These are phyloP conservation scores for Melanargia galathea DNA, from an alignment of 2,888 invertebrate species.

Conservation along the genomic window DNA sequence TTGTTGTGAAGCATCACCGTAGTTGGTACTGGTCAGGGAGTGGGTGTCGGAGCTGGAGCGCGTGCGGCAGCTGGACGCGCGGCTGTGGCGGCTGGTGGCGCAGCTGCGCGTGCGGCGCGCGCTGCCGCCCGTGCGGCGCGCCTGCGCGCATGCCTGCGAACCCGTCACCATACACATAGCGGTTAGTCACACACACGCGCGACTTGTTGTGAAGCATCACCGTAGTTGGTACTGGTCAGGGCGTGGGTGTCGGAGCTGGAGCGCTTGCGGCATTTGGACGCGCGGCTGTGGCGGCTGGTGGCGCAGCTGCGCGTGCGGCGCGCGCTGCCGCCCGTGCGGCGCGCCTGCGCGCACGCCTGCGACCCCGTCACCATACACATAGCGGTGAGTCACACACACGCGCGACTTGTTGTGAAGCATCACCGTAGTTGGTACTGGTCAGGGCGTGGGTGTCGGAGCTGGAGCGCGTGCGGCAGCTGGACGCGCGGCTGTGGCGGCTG, in stretches of 20 bases:
- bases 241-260: constrained; percentile 59
- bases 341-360: constrained; percentile 56
- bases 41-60: no score
- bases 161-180: no score
- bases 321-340: constrained; percentile 52
- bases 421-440: no score
- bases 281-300: constrained; percentile 56
- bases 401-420: no score
- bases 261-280: constrained; percentile 52
- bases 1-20: no score
- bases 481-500: constrained; percentile 56
- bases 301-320: constrained; percentile 54
- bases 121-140: no score
- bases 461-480: constrained; percentile 48
- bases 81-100: no score
- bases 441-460: constrained; percentile 64
- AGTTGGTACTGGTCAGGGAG: no score
- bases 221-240: constrained; percentile 35
- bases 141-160: no score
- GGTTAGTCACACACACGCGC: no score
- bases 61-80: no score
- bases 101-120: no score
- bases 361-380: constrained; percentile 50
- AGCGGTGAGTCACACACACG: constrained; percentile 45
- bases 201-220: neutral